Base-by-base conservation (phyloP, 2,113 vertebrate species). In the Macquaria ambigua region DNA sequence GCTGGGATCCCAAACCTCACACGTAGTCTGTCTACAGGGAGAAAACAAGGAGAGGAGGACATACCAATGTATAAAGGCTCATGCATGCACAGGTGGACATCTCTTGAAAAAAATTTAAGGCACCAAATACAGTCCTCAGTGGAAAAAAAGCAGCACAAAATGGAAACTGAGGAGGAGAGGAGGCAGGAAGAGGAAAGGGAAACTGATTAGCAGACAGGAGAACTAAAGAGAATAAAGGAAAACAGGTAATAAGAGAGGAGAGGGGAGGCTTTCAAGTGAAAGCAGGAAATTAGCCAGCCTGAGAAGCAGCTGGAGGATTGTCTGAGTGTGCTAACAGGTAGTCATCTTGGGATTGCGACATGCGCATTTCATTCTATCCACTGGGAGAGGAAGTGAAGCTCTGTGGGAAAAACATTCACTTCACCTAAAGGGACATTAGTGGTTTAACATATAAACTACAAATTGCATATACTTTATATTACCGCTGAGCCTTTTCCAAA, bases 271-370 rank as follows among this genome's bases (percentile, higher is more conserved):
- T 34, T 9, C 50, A 74, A 50, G 56, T 75, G 71, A 73, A 39
- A 15, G 2, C 23, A 63, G 59, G 34, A 58, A 82, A 61, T 41
- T 15, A 82, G 6, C 8, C 53, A 21, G 53, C 43, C 20, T 34
- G n/a, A 71, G 28, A 78, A 15, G 37, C 48, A 56, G 52, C 34
- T 46, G 55, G 41, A 48, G 28, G 16, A 28, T 11, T 21, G 43
- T 53, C 41, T 68, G 48, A 56, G 41, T 74, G 72, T 28, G 23
- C 8, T 34, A 76, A 61, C 53, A 69, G 63, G 72, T 53, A 6
- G n/a, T 61, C 46, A 25, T 71, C 50, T 3, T 41, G 10, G 59
- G 68, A 43, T 31, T 61, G 39, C 5, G 0, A 14, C 5, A 16
- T 39, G 6, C 21, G 52, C 37, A 56, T 34, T 0, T 34, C 3